phyloP scores from a whole-genome alignment of 2,797 vertebrate genomes.

The Schizopygopsis malacanthus region DNA sequence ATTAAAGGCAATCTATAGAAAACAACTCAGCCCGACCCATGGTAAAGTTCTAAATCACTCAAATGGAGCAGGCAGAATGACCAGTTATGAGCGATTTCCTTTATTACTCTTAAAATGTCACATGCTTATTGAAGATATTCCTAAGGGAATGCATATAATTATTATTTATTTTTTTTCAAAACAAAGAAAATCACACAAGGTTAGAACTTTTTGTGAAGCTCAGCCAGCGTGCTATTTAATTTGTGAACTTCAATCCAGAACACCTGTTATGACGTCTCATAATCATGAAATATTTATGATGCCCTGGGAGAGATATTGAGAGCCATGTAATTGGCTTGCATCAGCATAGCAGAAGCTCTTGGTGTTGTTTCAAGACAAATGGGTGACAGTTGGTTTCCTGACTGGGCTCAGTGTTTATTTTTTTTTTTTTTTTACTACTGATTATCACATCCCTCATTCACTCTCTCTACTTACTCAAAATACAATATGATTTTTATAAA shows the following conservation, averaged over 20 bases:
- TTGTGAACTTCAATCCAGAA: constrained; percentile 4
- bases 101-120: constrained; percentile 41
- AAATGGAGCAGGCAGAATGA: not conserved
- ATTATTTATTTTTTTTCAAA: not conserved
- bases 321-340: constrained; percentile 38
- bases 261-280: constrained; percentile 11
- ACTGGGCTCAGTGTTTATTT: not conserved
- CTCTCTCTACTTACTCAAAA: constrained; percentile 1
- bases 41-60: constrained; percentile 13
- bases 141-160: not conserved
- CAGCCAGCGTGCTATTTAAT: not conserved
- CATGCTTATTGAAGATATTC: constrained; percentile 25
- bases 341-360: constrained; percentile 10
- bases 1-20: constrained; percentile 6
- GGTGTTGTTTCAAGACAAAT: constrained; percentile 26
- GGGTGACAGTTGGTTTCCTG: constrained; percentile 36
- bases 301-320: constrained; percentile 30
- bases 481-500: not conserved
- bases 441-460: constrained; percentile 23
- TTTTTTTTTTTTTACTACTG: not conserved
- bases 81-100: constrained; percentile 20
- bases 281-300: constrained; percentile 34
- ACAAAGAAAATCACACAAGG: constrained; percentile 24
- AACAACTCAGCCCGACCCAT: not conserved
- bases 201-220: not conserved